Conservation (phyloP, 2,888 invertebrate genomes). For the Hirtodrosophila cameraria region DNA sequence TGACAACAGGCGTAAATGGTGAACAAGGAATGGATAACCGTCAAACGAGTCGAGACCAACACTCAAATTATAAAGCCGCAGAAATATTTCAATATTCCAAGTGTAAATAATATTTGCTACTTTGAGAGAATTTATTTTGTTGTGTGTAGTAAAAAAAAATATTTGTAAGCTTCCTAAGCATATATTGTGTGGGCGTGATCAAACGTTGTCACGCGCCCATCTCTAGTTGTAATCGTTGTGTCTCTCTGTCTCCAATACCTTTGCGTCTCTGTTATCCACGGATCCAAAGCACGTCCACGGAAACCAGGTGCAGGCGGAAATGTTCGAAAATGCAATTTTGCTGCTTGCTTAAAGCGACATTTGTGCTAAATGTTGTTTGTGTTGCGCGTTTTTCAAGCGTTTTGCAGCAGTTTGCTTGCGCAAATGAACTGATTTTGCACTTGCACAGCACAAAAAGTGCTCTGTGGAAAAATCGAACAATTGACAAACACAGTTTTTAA, state of each 20-base stretch:
- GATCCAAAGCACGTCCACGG: conserved; percentile 84
- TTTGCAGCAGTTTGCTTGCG: conserved; percentile 25
- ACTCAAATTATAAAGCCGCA: neutral
- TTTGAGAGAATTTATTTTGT: conserved; percentile 2
- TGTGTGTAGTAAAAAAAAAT: neutral
- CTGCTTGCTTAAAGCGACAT: conserved; percentile 72
- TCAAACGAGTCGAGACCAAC: neutral
- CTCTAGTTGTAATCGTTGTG: conserved; percentile 31
- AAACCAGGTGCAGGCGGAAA: conserved; percentile 82
- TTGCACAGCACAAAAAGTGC: conserved; percentile 18
- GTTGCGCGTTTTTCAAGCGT: conserved; percentile 32
- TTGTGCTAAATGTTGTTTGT: conserved; percentile 52
- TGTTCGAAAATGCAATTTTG: conserved; percentile 83
- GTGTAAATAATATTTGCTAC: conserved; percentile 1
- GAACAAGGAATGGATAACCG: conserved; percentile 2
- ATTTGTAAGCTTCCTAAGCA: too few relatives aligned
- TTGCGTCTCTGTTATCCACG: conserved; percentile 84
- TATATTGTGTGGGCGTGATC: conserved; percentile 25
- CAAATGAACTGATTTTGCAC: conserved; percentile 44
- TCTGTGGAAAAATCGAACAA: conserved; percentile 55
- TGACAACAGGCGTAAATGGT: neutral
- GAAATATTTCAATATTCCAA: neutral
- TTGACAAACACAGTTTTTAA: conserved; percentile 20
- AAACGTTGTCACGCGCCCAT: conserved; percentile 35
- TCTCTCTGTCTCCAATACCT: conserved; percentile 81